phyloP scores from a whole-genome alignment of 2,888 invertebrate genomes.

The Xanthia icteritia region DNA sequence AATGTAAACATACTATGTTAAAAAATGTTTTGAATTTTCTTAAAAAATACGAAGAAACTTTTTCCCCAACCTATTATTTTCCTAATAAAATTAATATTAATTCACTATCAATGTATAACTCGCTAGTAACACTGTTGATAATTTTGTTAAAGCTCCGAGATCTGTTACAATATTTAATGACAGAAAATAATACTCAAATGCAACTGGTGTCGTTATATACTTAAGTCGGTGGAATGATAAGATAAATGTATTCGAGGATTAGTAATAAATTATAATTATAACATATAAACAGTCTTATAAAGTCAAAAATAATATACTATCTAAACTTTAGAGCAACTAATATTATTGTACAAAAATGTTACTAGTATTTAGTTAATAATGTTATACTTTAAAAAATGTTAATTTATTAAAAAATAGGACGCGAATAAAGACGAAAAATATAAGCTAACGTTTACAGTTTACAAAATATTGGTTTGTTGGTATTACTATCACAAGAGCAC shows the following conservation, averaged over 20 bases:
- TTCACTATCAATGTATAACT: slow-evolving; percentile 63
- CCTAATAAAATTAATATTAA: slow-evolving; percentile 65
- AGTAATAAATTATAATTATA: slow-evolving; percentile 80
- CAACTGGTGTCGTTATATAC: slow-evolving; percentile 83
- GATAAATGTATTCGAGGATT: slow-evolving; percentile 83
- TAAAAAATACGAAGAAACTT: too few relatives aligned
- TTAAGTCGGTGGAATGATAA: slow-evolving; percentile 88
- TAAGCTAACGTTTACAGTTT: slow-evolving; percentile 71
- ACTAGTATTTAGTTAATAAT: slow-evolving; percentile 72
- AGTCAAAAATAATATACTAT: slow-evolving; percentile 79
- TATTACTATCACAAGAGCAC: slow-evolving; percentile 70
- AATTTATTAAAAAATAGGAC: slow-evolving; percentile 78
- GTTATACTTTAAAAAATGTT: slow-evolving; percentile 71
- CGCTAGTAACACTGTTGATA: slow-evolving; percentile 68
- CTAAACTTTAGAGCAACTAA: slow-evolving; percentile 79
- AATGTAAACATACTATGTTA: too few relatives aligned
- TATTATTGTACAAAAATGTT: slow-evolving; percentile 78
- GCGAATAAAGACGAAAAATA: slow-evolving; percentile 74
- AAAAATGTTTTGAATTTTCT: too few relatives aligned
- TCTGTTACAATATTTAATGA: slow-evolving; percentile 70
- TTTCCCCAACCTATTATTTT: too few relatives aligned
- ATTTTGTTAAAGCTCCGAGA: slow-evolving; percentile 80
- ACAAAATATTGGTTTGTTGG: slow-evolving; percentile 68
- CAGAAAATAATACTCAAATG: slow-evolving; percentile 83
- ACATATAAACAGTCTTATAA: slow-evolving; percentile 87